These are phyloP conservation scores for Creontiades dilutus DNA, from an alignment of 2,888 invertebrate genomes.

Conservation along the genomic window DNA sequence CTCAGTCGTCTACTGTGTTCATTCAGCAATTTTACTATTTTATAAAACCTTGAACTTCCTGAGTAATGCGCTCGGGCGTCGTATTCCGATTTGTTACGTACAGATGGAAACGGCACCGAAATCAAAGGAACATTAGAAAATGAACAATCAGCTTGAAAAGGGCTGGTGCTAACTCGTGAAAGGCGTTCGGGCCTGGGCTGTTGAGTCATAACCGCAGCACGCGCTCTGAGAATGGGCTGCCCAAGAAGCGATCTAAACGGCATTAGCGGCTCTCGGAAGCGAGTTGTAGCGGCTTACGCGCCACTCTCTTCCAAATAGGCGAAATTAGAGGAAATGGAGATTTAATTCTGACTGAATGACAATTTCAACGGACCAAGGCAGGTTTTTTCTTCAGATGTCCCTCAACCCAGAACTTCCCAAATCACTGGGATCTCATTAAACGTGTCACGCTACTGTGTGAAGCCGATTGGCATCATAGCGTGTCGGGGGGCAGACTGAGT, in stretches of 20 bases:
- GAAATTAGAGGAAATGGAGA: constrained; percentile 4
- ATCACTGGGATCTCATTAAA: no score
- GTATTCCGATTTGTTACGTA: neutral
- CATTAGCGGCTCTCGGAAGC: neutral
- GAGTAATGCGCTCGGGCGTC: neutral
- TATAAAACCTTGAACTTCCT: no score
- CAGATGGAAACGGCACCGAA: neutral
- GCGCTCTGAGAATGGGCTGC: neutral
- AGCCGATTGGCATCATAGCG: no score
- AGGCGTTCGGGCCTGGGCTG: neutral
- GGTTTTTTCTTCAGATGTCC: no score
- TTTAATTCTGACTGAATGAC: constrained; percentile 10
- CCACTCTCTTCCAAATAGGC: neutral
- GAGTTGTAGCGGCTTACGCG: neutral
- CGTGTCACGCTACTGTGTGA: no score
- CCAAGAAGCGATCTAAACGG: constrained; percentile 5
- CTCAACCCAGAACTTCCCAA: no score
- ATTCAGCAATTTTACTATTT: no score
- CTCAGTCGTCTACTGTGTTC: no score
- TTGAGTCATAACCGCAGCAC: neutral
- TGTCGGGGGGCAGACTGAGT: no score
- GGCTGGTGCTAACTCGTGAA: constrained; percentile 14
- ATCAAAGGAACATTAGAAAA: constrained; percentile 37
- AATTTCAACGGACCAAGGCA: neutral
- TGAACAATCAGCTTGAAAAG: constrained; percentile 14